phyloP scores from a whole-genome alignment of 2,797 vertebrate species.

The Centropyge bicolor region DNA sequence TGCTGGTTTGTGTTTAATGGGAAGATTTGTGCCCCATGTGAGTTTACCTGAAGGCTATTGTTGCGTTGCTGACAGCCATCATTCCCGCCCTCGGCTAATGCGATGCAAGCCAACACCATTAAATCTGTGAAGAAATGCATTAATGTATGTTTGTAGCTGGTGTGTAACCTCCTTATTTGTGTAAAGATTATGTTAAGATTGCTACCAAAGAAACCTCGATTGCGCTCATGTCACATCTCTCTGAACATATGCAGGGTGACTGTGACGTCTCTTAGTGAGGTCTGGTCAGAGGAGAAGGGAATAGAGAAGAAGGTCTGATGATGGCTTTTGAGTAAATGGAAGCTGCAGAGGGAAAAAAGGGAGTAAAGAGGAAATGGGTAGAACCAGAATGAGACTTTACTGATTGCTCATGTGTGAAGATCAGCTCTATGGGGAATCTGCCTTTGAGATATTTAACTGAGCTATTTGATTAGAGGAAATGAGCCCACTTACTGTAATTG shows the following conservation, averaged over 20 bases:
- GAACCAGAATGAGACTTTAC: conserved; percentile 22
- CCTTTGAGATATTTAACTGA: conserved; percentile 71
- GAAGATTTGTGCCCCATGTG: conserved; percentile 8
- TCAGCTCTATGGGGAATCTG: conserved; percentile 66
- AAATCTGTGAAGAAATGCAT: conserved; percentile 17
- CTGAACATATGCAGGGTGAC: background rate
- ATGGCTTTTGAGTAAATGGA: conserved; percentile 1
- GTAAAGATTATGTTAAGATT: background rate
- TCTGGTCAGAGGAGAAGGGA: conserved; percentile 16
- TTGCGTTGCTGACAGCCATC: conserved; percentile 23
- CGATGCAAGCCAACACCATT: background rate
- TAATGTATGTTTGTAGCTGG: conserved; percentile 3
- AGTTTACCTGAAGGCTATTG: conserved; percentile 26
- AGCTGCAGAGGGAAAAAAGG: conserved; percentile 8
- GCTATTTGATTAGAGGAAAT: conserved; percentile 77
- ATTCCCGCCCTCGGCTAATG: background rate
- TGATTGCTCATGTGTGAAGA: conserved; percentile 69
- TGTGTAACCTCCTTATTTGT: background rate
- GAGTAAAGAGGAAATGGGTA: conserved; percentile 16
- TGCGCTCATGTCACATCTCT: background rate
- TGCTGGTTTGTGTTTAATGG: conserved; percentile 10
- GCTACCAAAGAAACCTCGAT: background rate
- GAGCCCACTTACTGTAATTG: conserved; percentile 76
- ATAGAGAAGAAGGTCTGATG: conserved; percentile 4
- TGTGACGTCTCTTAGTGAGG: background rate